Conservation (phyloP, 2,797 vertebrate genomes). For the Amblyopsis hoosieri region DNA sequence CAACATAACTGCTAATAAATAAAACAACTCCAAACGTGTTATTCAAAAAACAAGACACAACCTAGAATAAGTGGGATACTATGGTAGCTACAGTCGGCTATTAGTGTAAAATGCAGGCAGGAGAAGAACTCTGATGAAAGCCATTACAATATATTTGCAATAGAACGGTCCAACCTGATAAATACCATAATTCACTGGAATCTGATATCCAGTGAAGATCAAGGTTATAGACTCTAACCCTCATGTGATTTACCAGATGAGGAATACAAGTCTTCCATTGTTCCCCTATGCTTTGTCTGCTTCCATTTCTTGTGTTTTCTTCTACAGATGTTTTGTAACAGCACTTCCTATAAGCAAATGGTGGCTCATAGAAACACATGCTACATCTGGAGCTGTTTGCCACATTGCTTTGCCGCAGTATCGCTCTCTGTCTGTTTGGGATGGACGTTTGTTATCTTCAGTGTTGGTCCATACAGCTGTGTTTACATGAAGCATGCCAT, state of each 20-base stretch:
- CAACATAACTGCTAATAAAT: no score
- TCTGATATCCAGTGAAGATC: conserved; percentile 2
- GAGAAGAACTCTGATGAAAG: conserved; percentile 49
- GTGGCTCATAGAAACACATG: no score
- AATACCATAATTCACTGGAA: conserved; percentile 36
- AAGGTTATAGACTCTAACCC: conserved; percentile 6
- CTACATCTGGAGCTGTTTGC: conserved; percentile 44
- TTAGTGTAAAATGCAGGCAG: conserved; percentile 14
- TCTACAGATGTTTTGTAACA: not conserved
- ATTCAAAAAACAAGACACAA: conserved; percentile 42
- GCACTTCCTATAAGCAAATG: no score
- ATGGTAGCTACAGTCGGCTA: conserved; percentile 57
- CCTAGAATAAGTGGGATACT: conserved; percentile 46
- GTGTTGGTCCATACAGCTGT: conserved; percentile 62
- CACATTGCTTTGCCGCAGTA: conserved; percentile 32
- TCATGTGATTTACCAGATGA: conserved; percentile 17
- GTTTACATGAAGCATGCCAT: conserved; percentile 55
- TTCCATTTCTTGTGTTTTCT: conserved; percentile 1
- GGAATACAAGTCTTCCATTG: not conserved
- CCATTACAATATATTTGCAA: conserved; percentile 48
- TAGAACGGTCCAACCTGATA: conserved; percentile 23
- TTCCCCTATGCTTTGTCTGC: not conserved
- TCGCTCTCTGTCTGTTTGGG: conserved; percentile 10
- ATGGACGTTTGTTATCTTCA: conserved; percentile 46
- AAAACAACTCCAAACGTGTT: no score